Conservation (phyloP, 2,888 invertebrate species). For the Hedya salicella region DNA sequence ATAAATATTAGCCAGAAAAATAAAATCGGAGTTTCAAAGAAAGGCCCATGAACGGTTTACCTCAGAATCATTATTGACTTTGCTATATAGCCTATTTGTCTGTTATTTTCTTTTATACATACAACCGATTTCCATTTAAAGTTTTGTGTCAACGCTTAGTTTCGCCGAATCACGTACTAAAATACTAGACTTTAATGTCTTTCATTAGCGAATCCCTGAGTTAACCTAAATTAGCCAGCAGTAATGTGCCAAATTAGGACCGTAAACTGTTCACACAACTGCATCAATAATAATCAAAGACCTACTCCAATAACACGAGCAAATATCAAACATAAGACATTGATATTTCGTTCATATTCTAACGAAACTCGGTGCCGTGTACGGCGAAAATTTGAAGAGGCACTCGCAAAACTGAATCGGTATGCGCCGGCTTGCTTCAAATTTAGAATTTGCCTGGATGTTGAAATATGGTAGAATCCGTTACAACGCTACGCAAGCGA, state of each 20-base stretch:
- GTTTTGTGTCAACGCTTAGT: neutral
- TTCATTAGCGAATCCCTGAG: neutral
- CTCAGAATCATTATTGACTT: too few species aligned
- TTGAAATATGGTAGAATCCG: slow-evolving; percentile 58
- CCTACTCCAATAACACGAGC: neutral
- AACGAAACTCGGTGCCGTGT: slow-evolving; percentile 27
- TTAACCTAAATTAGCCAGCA: slow-evolving; percentile 16
- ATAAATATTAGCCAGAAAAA: too few species aligned
- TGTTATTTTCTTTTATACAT: too few species aligned
- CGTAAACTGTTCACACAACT: slow-evolving; percentile 10
- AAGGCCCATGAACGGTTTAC: too few species aligned
- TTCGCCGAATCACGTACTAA: neutral
- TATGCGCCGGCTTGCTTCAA: slow-evolving; percentile 65
- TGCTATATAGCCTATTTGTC: too few species aligned
- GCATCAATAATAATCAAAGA: slow-evolving; percentile 14
- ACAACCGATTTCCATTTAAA: neutral
- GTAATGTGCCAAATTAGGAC: slow-evolving; percentile 18
- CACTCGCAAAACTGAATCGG: slow-evolving; percentile 70
- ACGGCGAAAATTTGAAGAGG: slow-evolving; percentile 68
- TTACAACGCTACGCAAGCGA: slow-evolving; percentile 42
- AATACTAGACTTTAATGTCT: slow-evolving; percentile 4
- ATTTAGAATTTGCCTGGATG: slow-evolving; percentile 66
- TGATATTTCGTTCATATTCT: neutral
- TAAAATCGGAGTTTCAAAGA: too few species aligned
- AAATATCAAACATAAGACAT: slow-evolving; percentile 2